Conservation (phyloP, 2,888 invertebrate species). For the Meghimatium bilineatum region DNA sequence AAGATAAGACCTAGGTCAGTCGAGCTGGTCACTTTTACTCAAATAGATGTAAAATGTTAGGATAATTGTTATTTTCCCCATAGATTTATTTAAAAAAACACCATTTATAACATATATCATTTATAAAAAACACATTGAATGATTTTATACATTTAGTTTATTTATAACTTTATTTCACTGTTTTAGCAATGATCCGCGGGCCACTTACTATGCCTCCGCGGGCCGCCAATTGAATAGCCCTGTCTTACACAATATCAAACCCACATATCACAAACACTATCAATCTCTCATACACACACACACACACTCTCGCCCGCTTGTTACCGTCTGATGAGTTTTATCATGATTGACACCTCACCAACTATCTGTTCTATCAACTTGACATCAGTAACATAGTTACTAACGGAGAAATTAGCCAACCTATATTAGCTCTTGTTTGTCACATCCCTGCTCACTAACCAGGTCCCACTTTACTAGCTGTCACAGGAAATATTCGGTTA, state of each 20-base stretch:
- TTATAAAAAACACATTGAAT: no score
- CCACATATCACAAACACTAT: not conserved
- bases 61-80: no score
- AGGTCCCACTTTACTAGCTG: not conserved
- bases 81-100: no score
- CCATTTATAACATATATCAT: no score
- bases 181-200: no score
- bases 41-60: no score
- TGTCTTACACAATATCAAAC: not conserved
- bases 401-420: not conserved
- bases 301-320: not conserved
- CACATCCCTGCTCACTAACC: not conserved
- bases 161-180: no score
- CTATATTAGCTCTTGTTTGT: not conserved
- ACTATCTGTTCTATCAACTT: not conserved
- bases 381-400: not conserved
- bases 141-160: no score
- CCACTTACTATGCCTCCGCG: no score
- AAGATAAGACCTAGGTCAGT: no score
- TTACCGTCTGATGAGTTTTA: not conserved
- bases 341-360: not conserved
- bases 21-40: no score
- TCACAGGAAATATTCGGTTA: not conserved
- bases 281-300: not conserved
- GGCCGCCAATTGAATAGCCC: no score